phyloP scores from a whole-genome alignment of 35 echinoderm and acorn worm genomes.

The Hemicentrotus pulcherrimus region DNA sequence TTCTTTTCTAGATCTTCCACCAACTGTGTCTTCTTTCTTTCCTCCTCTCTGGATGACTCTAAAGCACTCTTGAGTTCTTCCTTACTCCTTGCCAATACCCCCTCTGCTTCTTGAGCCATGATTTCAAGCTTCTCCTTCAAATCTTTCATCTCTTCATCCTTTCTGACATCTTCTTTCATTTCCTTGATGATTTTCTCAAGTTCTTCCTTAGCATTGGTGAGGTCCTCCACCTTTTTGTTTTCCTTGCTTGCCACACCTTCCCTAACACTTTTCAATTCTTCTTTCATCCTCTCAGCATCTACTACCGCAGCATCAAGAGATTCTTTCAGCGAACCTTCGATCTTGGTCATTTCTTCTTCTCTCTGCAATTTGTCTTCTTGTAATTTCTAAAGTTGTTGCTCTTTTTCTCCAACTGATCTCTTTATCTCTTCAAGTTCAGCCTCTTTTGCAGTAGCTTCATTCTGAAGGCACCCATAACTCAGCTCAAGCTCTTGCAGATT shows the following conservation, averaged over 20 bases:
- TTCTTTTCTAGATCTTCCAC: conserved; percentile 50
- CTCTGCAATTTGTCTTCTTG: conserved; percentile 42
- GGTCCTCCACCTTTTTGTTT: conserved; percentile 29
- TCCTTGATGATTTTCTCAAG: not conserved
- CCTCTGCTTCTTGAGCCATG: not conserved
- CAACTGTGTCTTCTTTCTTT: conserved; percentile 17
- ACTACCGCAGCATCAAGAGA: conserved; percentile 10
- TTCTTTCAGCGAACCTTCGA: not conserved
- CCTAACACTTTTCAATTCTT: conserved; percentile 51
- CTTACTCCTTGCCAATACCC: not conserved
- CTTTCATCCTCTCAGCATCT: conserved; percentile 51
- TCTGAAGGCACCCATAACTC: conserved; percentile 30
- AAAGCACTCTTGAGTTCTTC: not conserved
- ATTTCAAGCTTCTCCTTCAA: conserved; percentile 13
- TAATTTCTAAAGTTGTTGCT: conserved; percentile 30
- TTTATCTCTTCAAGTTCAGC: conserved; percentile 47
- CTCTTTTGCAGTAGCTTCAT: not conserved
- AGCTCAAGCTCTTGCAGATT: conserved; percentile 13
- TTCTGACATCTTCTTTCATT: not conserved
- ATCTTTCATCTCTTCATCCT: not conserved
- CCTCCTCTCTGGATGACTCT: conserved; percentile 29
- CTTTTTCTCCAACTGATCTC: conserved; percentile 17
- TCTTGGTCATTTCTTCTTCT: conserved; percentile 40
- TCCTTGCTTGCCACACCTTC: not conserved
- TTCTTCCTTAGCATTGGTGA: not conserved